These are phyloP conservation scores for Rosalia funebris DNA, from an alignment of 2,888 invertebrate genomes.

Conservation along the genomic window DNA sequence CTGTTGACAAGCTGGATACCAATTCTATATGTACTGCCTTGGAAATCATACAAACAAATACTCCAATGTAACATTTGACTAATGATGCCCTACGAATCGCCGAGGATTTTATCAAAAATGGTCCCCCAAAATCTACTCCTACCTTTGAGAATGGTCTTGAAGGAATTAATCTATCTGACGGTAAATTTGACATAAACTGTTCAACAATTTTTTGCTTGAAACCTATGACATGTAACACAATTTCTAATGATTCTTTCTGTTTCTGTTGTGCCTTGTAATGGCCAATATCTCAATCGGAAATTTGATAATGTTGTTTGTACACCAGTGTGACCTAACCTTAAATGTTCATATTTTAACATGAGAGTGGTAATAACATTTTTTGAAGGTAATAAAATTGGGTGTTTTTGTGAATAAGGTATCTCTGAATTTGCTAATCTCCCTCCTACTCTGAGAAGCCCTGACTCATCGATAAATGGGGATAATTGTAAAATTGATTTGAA, in stretches of 20 bases:
- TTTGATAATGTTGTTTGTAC: constrained; percentile 35
- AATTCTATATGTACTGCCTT: constrained; percentile 31
- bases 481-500: neutral
- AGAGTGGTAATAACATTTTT: constrained; percentile 27
- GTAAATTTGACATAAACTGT: constrained; percentile 35
- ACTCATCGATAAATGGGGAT: constrained; percentile 31
- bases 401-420: constrained; percentile 29
- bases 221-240: constrained; percentile 36
- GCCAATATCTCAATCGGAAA: constrained; percentile 36
- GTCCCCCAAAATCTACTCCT: constrained; percentile 42
- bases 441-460: constrained; percentile 31
- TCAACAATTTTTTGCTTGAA: constrained; percentile 24
- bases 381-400: constrained; percentile 33
- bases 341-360: constrained; percentile 29
- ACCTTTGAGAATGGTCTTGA: constrained; percentile 32
- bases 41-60: constrained; percentile 28
- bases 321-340: constrained; percentile 33
- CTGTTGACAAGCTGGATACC: constrained; percentile 24
- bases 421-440: constrained; percentile 31
- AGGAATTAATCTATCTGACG: constrained; percentile 25
- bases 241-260: constrained; percentile 30
- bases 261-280: constrained; percentile 29
- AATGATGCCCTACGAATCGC: constrained; percentile 28
- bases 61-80: constrained; percentile 28
- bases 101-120: constrained; percentile 35